Conservation (phyloP, 2,888 invertebrate genomes). For the Urechis unicinctus region DNA sequence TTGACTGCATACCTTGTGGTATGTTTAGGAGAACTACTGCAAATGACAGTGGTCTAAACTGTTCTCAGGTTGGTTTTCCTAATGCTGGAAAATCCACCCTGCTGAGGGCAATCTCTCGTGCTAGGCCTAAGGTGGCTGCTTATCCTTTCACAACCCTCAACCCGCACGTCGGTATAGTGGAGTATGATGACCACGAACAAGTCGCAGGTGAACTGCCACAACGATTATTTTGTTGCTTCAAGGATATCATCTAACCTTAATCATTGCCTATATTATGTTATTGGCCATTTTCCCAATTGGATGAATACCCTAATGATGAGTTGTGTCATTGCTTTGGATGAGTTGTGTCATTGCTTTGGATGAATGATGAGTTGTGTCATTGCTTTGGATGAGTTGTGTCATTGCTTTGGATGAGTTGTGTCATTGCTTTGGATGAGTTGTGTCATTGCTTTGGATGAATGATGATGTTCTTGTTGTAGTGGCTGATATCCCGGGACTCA, state of each 20-base stretch:
- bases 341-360: no score
- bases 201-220: conserved; percentile 61
- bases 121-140: conserved; percentile 81
- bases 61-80: conserved; percentile 63
- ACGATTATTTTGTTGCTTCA: no score
- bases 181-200: conserved; percentile 68
- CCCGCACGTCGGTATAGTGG: conserved; percentile 81
- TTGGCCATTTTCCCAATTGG: no score
- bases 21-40: no score
- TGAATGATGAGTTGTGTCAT: no score
- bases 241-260: no score
- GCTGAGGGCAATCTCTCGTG: conserved; percentile 75
- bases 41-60: no score
- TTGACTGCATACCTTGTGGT: no score
- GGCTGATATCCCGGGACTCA: conserved; percentile 91
- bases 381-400: no score
- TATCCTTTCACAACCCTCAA: conserved; percentile 93
- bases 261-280: no score
- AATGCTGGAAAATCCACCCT: conserved; percentile 96
- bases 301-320: no score
- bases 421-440: background rate
- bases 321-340: no score
- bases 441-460: background rate
- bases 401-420: background rate
- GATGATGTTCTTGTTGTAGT: conserved; percentile 66